Base-by-base conservation (phyloP, 1,140 invertebrate genomes). In the Pachyrhynchus sulphureomaculatus region DNA sequence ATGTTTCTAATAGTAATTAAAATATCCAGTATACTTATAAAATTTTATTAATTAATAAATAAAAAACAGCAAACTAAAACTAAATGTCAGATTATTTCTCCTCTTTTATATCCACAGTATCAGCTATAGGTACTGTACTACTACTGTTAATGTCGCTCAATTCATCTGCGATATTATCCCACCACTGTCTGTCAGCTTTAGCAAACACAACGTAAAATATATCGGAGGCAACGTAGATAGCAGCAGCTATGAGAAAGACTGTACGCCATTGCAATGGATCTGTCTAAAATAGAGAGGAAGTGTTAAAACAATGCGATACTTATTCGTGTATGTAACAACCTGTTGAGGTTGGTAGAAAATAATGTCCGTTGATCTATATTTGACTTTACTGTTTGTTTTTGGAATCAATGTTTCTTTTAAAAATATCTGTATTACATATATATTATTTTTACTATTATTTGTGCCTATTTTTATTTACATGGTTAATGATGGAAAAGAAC, bases 191-290 rank as follows among this genome's bases (percentile, higher is more conserved):
- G 34, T 70, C 68, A 6, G 64, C 70, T 39, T 56, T 17, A 2
- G 67, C 70, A 29, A 58, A 72, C 17, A 69, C 58, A 12, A 67
- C 42, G 41, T 60, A 72, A 26, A 70, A 64, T 21, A 69, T 56
- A 42, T 63, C 63, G 9, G 66, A 62, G 1, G 63, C 60, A 5
- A 68, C 37, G 45, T 72, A 72, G 10, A 60, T 26, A 21, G 4
- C 36, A 0, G 70, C 51, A 1, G 70, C 62, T 49, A 64, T 67
- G 2, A 68, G 36, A 33, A 70, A 72, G 15, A 72, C 58, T 23
- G 55, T 63, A 20, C 59, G 56, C 70, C 70, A 72, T 44, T 62
- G 54, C 0, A 44, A 5, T 56, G 61, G 53, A 33, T 65, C 58
- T 17, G 42, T 67, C 65, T 67, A 48, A 55, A 61, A 51, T 17